Conservation (phyloP, 2,113 vertebrate species). For the Neolamprologus variostigma region DNA sequence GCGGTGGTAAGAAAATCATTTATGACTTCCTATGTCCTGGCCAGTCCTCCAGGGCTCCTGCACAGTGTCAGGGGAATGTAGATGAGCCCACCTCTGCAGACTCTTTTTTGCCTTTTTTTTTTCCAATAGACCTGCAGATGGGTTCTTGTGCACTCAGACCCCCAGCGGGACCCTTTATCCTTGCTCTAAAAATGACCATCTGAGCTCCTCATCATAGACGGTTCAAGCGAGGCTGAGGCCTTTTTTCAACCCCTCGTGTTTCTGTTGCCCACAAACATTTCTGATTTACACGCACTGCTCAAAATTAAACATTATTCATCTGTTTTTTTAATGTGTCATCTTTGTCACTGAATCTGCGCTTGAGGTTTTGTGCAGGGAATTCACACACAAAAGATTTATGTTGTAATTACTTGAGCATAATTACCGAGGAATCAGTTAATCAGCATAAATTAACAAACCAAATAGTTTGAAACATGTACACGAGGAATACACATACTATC, state of each 20-base stretch:
- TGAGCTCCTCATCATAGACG: background rate
- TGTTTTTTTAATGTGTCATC: constrained; percentile 11
- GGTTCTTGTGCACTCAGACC: background rate
- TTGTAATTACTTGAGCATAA: constrained; percentile 50
- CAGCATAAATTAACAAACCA: constrained; percentile 49
- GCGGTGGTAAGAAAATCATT: constrained; percentile 60
- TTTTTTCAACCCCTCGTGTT: background rate
- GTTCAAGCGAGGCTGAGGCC: background rate
- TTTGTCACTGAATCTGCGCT: constrained; percentile 5
- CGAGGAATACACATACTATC: constrained; percentile 27
- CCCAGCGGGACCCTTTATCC: constrained; percentile 3
- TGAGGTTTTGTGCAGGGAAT: background rate
- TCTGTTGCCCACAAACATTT: background rate
- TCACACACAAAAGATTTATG: constrained; percentile 40
- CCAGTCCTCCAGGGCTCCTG: constrained; percentile 31
- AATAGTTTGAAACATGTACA: constrained; percentile 24
- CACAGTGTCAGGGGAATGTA: constrained; percentile 49
- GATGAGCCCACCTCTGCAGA: constrained; percentile 52
- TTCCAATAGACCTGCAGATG: constrained; percentile 3
- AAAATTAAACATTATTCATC: background rate
- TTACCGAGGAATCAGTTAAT: constrained; percentile 55
- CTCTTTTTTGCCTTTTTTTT: background rate
- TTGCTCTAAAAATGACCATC: constrained; percentile 16
- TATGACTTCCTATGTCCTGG: constrained; percentile 50
- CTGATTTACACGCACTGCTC: background rate